Evolutionary conservation across 2,113 vertebrate species (phyloP).

Genomic region (Corvus hawaiiensis): DNA sequence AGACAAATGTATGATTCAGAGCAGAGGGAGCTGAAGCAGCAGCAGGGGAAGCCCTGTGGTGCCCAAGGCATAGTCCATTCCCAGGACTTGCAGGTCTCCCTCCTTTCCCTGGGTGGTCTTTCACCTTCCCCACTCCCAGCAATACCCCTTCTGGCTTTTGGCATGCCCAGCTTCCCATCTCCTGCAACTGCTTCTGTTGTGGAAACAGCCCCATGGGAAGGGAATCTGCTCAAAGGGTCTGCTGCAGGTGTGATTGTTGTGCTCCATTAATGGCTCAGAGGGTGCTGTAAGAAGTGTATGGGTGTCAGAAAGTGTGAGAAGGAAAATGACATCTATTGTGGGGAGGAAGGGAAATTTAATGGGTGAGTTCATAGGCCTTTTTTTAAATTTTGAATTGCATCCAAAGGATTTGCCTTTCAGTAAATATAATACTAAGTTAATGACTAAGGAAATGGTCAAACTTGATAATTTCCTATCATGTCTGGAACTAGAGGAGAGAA

Average conservation of each 20-base stretch:
- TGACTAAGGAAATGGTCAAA: constrained; percentile 21
- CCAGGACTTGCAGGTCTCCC: background rate
- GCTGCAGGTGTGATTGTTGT: background rate
- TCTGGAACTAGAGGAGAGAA: background rate
- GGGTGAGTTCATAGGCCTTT: background rate
- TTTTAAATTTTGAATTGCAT: background rate
- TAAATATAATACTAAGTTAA: constrained; percentile 23
- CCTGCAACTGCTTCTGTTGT: background rate
- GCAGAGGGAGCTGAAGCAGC: background rate
- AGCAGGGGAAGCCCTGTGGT: background rate
- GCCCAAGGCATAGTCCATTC: background rate
- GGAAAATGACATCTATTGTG: background rate
- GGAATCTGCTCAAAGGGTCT: background rate
- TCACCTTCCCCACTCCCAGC: fast-evolving
- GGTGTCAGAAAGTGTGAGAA: background rate
- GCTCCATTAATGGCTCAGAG: background rate
- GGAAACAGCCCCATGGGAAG: background rate
- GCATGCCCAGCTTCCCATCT: background rate
- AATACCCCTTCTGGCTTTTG: background rate
- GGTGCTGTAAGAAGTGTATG: background rate
- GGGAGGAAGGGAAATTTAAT: background rate
- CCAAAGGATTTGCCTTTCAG: constrained; percentile 8
- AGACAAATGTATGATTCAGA: background rate
- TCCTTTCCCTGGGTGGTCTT: background rate
- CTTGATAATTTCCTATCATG: constrained; percentile 32